Base-by-base conservation (phyloP, 2,888 invertebrate species). In the Arctia plantaginis region DNA sequence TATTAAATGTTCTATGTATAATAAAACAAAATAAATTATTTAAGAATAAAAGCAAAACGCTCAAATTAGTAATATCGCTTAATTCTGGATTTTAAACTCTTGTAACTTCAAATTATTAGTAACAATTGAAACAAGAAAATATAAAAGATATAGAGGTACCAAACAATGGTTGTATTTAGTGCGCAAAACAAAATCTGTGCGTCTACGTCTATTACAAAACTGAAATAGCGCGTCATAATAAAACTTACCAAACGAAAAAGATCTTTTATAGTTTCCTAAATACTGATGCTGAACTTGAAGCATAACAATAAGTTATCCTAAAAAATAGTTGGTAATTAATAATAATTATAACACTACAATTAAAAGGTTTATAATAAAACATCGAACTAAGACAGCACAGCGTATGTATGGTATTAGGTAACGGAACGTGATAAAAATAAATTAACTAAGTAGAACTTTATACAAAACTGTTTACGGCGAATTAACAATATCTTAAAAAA, bases 21-120 rank as follows among this genome's bases (percentile, higher is more conserved):
- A 87, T 89, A 88, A 90, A 91, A 90, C 89, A 90, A 92, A 93
- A 94, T 93, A 94, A 94, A 93, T 93, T 91, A 92, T 90, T 82
- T 85, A 85, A 87, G 89, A 89, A 88, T 84, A 84, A 87, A 81
- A 75, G 75, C 88, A 90, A 90, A 86, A 91, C 85, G 83, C 78
- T 90, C 88, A 90, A 91, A 90, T 88, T 92, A 94, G 91, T 94
- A 94, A 95, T 95, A 95, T 94, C 94, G 93, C 86, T 91, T 91
- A 86, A 93, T 94, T 94, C 93, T 94, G 94, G 93, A 90, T 90
- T 89, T 92, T 92, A 94, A 93, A 93, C 91, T 93, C 93, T 94
- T 90, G 84, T 88, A 90, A 90, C 91, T 90, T 92, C 93, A 78
- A 93, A 94, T 89, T 94, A 93, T 91, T 89, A 89, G 91, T 92